phyloP scores from a whole-genome alignment of 1,140 invertebrate species.

The Drosophila ercepeae region DNA sequence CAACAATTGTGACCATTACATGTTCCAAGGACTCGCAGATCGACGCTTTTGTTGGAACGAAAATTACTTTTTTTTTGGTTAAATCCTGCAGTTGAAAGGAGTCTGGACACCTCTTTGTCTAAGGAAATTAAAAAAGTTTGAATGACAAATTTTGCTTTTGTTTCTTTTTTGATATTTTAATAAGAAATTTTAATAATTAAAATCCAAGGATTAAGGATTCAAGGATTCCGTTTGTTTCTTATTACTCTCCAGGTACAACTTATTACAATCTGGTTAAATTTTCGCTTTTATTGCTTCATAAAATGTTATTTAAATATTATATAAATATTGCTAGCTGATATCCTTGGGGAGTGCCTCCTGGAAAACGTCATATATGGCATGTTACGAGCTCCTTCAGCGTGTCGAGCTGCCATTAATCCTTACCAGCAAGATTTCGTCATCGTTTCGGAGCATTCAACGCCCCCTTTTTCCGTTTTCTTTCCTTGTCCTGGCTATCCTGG shows the following conservation, averaged over 20 bases:
- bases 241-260: slow-evolving; percentile 9
- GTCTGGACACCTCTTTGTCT: not conserved
- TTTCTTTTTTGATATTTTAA: not conserved
- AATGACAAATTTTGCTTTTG: not conserved
- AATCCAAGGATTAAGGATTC: no score
- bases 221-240: not conserved
- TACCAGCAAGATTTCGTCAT: slow-evolving; percentile 70
- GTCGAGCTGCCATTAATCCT: slow-evolving; percentile 37
- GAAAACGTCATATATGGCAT: slow-evolving; percentile 54
- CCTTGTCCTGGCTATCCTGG: slow-evolving; percentile 6
- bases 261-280: not conserved
- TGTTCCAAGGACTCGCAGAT: slow-evolving; percentile 15
- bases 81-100: no score
- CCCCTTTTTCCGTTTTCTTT: slow-evolving; percentile 43
- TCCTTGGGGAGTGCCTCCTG: not conserved
- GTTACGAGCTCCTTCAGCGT: slow-evolving; percentile 21
- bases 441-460: slow-evolving; percentile 53
- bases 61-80: not conserved
- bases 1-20: slow-evolving; percentile 69
- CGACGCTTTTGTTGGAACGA: no score
- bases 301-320: slow-evolving; percentile 30
- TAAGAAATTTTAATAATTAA: no score
- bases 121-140: not conserved
- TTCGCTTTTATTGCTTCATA: slow-evolving; percentile 6
- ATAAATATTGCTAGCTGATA: slow-evolving; percentile 18